phyloP scores from a whole-genome alignment of 2,113 vertebrate species.

The Pithys albifrons region DNA sequence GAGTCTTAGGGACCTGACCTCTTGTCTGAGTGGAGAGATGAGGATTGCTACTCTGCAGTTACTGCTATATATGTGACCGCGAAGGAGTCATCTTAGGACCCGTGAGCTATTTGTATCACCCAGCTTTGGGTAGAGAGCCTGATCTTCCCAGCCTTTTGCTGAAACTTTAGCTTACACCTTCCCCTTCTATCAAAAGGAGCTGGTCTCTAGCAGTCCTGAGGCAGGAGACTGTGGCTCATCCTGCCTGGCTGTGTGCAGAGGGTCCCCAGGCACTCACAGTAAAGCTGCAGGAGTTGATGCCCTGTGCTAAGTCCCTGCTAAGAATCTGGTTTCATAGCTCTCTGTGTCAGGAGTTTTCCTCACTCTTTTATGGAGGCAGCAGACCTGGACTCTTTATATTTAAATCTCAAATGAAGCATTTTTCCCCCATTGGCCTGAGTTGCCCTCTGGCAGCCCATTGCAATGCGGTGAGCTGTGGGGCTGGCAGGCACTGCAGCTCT shows the following conservation, averaged over 20 bases:
- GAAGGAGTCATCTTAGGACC: neutral
- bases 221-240: accelerated
- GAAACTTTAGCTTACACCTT: neutral
- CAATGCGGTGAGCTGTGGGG: neutral
- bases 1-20: neutral
- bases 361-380: neutral
- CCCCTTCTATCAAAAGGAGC: neutral
- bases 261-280: neutral
- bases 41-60: neutral
- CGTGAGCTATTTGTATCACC: neutral
- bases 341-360: neutral
- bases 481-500: neutral
- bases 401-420: neutral
- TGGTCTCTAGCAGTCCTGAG: neutral
- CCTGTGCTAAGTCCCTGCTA: neutral
- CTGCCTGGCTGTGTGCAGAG: neutral
- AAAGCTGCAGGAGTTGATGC: neutral
- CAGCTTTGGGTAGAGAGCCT: neutral
- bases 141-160: neutral
- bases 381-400: neutral
- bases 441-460: accelerated
- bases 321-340: neutral
- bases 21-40: neutral
- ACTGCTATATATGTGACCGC: neutral
- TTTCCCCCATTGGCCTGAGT: accelerated